Conservation (phyloP, 2,113 vertebrate genomes). For the Hippocampus comes region DNA sequence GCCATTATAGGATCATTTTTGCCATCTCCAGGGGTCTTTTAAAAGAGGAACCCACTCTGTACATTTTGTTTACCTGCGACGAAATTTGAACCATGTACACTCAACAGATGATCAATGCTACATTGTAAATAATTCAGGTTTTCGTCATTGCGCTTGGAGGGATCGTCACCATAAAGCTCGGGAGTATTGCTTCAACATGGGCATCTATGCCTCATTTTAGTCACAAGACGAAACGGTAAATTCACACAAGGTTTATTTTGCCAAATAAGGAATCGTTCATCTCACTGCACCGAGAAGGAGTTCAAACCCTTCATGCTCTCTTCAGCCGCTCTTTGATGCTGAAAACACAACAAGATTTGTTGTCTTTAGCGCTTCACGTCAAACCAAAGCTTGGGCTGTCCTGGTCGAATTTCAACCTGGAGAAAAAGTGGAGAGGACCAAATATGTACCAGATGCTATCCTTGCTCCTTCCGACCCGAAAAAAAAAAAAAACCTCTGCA, state of each 20-base stretch:
- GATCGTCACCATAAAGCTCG: too few relatives aligned
- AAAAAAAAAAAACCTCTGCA: neutral
- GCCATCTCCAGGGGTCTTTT: too few relatives aligned
- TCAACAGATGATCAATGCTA: too few relatives aligned
- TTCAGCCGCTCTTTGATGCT: constrained; percentile 5
- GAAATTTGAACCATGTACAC: neutral
- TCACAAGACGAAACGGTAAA: constrained; percentile 10
- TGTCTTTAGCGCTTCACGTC: neutral
- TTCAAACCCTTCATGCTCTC: neutral
- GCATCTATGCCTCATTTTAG: too few relatives aligned
- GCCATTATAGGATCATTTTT: too few relatives aligned
- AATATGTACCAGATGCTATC: constrained; percentile 19
- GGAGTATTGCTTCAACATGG: constrained; percentile 45
- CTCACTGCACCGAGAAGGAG: constrained; percentile 28
- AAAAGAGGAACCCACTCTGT: too few relatives aligned
- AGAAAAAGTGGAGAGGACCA: constrained; percentile 2
- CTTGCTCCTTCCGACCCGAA: constrained; percentile 4
- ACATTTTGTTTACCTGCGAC: too few relatives aligned
- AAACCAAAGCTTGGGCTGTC: neutral
- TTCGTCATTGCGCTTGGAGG: constrained; percentile 36
- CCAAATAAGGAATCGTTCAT: constrained; percentile 73
- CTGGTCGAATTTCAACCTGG: constrained; percentile 13
- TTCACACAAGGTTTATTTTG: constrained; percentile 49
- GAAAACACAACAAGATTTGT: constrained; percentile 4
- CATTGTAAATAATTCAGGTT: neutral